Conservation (phyloP, 2,797 vertebrate species). For the Gobio occitaniae region DNA sequence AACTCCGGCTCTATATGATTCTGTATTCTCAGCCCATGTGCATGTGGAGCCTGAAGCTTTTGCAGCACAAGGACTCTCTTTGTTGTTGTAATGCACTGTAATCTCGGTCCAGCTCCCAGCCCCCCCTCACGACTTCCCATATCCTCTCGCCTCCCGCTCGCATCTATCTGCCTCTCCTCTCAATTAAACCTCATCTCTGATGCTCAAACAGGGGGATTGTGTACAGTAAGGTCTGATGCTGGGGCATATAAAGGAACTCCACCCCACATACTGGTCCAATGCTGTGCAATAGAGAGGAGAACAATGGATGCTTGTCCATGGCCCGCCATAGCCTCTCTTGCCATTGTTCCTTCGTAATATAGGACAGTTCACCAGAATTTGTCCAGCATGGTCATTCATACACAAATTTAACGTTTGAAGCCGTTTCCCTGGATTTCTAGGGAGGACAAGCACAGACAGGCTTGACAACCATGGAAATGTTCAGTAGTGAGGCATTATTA, state of each 20-base stretch:
- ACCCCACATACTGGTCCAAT: conserved; percentile 42
- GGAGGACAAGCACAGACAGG: conserved; percentile 16
- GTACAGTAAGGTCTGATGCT: conserved; percentile 41
- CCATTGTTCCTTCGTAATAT: conserved; percentile 54
- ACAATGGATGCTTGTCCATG: conserved; percentile 62
- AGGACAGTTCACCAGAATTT: conserved; percentile 43
- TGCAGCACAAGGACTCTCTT: conserved; percentile 38
- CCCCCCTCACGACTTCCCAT: conserved; percentile 3
- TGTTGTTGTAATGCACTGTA: conserved; percentile 47
- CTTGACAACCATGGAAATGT: conserved; percentile 45
- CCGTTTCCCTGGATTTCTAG: conserved; percentile 30
- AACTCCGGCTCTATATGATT: conserved; percentile 3
- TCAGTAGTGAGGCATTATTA: conserved; percentile 14
- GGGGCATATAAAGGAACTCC: conserved; percentile 22
- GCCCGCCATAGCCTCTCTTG: conserved; percentile 29
- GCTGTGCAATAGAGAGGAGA: conserved; percentile 24
- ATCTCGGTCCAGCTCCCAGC: conserved; percentile 33
- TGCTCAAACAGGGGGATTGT: conserved; percentile 35
- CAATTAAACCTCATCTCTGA: conserved; percentile 40
- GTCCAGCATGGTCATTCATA: conserved; percentile 47
- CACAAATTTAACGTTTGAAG: conserved; percentile 38
- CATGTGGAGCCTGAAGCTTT: conserved; percentile 13
- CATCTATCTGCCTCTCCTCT: conserved; percentile 27
- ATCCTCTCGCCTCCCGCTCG: neutral
- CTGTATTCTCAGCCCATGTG: conserved; percentile 30